Percentiles rank a stretch among this genome's conserved stretches.
phyloP scores from a whole-genome alignment of 2,888 invertebrate genomes.

The Lepetodrilus schrolli region DNA sequence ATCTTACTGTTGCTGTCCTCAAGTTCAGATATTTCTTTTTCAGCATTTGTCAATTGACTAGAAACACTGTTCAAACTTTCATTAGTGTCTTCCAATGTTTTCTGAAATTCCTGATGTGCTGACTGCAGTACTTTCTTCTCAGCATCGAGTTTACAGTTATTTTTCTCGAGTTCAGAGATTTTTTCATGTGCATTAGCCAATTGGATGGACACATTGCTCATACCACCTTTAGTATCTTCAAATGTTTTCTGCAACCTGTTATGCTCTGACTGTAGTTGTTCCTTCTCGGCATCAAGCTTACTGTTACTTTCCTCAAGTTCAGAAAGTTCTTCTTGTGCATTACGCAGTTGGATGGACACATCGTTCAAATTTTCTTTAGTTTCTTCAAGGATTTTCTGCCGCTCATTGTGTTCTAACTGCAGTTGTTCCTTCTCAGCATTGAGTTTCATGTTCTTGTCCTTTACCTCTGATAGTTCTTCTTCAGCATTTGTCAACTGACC shows the following conservation, averaged over 20 bases:
- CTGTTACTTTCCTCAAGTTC: slow-evolving; percentile 28
- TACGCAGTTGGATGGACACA: neutral
- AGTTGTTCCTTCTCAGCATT: slow-evolving; percentile 4
- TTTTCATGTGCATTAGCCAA: slow-evolving; percentile 19
- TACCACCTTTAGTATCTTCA: neutral
- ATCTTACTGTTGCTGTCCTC: slow-evolving; percentile 25
- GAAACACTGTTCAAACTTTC: neutral
- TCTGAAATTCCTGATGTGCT: neutral
- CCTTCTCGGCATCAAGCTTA: slow-evolving; percentile 15
- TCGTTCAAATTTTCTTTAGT: neutral
- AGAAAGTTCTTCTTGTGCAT: slow-evolving; percentile 23
- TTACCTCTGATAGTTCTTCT: slow-evolving; percentile 29
- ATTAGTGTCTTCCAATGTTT: neutral
- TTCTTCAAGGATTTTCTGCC: neutral
- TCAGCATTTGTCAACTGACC: neutral
- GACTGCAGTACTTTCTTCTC: neutral
- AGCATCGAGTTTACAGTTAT: slow-evolving; percentile 9
- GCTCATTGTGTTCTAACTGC: neutral
- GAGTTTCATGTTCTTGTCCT: slow-evolving; percentile 23
- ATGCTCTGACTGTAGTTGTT: neutral
- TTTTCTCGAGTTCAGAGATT: slow-evolving; percentile 32
- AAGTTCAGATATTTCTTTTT: slow-evolving; percentile 30
- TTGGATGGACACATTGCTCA: neutral
- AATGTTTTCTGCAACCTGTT: neutral
- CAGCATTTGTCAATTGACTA: neutral